A percentile compares a stretch with the other conserved stretches of the same genome.
Evolutionary conservation across 2,888 invertebrate genomes (phyloP).

Genomic region (Sminthurides aquaticus): DNA sequence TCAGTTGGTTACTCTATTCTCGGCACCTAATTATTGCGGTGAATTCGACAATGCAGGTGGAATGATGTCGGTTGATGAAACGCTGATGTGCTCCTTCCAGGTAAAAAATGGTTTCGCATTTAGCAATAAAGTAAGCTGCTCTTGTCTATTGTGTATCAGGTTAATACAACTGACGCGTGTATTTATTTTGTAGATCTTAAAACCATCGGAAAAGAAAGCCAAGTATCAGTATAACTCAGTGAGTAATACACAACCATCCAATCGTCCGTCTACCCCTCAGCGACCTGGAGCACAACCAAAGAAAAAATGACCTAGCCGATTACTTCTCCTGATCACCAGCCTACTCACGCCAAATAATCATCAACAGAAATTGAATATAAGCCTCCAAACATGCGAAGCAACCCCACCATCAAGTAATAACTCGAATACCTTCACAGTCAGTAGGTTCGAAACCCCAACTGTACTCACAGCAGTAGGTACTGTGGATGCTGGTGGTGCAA

Average conservation of each 20-base stretch:
- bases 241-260: slow-evolving; percentile 20
- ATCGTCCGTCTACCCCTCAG: slow-evolving; percentile 22
- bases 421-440: background rate
- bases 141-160: too few relatives aligned
- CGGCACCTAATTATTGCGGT: slow-evolving; percentile 97
- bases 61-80: slow-evolving; percentile 99
- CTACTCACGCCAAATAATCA: slow-evolving; percentile 8
- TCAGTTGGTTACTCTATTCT: slow-evolving; percentile 94
- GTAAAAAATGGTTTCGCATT: too few relatives aligned
- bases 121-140: too few relatives aligned
- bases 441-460: background rate
- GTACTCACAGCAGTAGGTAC: background rate
- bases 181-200: slow-evolving; percentile 71
- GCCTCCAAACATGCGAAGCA: background rate
- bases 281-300: slow-evolving; percentile 23
- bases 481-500: background rate
- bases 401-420: background rate
- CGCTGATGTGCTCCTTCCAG: slow-evolving; percentile 99
- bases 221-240: slow-evolving; percentile 78
- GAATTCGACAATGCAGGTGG: slow-evolving; percentile 98
- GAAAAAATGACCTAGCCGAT: slow-evolving; percentile 21
- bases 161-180: too few relatives aligned
- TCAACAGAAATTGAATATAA: background rate
- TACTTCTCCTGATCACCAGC: slow-evolving; percentile 10
- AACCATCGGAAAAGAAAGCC: slow-evolving; percentile 99